A percentile compares a stretch with the other conserved stretches of the same genome.
These are phyloP conservation scores for Achatina immaculata DNA, from an alignment of 1,140 invertebrate genomes.

Conservation along the genomic window DNA sequence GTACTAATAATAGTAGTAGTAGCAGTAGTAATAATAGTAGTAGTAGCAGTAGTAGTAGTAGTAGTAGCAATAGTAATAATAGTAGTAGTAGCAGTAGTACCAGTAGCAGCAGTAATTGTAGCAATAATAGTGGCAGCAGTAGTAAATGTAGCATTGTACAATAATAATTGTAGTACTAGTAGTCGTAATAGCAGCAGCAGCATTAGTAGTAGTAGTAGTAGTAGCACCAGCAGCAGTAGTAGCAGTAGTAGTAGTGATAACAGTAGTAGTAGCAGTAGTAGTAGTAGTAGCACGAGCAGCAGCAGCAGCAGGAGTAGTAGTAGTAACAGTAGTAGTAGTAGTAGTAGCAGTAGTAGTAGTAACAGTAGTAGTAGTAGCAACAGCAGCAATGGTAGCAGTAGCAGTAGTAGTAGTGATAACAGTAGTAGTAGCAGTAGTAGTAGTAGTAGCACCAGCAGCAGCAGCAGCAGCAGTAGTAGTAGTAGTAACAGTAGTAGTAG, in stretches of 20 bases:
- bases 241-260: slow-evolving; percentile 3
- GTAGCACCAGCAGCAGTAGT: slow-evolving; percentile 4
- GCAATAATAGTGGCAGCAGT: too few relatives aligned
- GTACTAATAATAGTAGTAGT: too few relatives aligned
- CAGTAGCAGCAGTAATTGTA: too few relatives aligned
- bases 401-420: slow-evolving; percentile 15
- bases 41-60: too few relatives aligned
- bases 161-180: too few relatives aligned
- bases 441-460: too few relatives aligned
- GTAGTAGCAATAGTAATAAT: too few relatives aligned
- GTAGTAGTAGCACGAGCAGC: slow-evolving; percentile 12
- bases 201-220: too few relatives aligned
- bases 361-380: slow-evolving; percentile 12
- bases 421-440: slow-evolving; percentile 17
- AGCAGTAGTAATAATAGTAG: too few relatives aligned
- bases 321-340: slow-evolving; percentile 20
- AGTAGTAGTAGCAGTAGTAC: too few relatives aligned
- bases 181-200: too few relatives aligned
- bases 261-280: slow-evolving; percentile 22
- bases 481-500: slow-evolving; percentile 22
- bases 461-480: background rate
- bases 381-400: slow-evolving; percentile 15
- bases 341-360: slow-evolving; percentile 16
- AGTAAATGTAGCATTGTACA: too few relatives aligned
- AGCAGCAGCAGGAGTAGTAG: background rate